Percentiles rank a stretch among this genome's conserved stretches.
These are phyloP conservation scores for Puffinus mauretanicus DNA, from an alignment of 2,113 vertebrate genomes.

Conservation along the genomic window DNA sequence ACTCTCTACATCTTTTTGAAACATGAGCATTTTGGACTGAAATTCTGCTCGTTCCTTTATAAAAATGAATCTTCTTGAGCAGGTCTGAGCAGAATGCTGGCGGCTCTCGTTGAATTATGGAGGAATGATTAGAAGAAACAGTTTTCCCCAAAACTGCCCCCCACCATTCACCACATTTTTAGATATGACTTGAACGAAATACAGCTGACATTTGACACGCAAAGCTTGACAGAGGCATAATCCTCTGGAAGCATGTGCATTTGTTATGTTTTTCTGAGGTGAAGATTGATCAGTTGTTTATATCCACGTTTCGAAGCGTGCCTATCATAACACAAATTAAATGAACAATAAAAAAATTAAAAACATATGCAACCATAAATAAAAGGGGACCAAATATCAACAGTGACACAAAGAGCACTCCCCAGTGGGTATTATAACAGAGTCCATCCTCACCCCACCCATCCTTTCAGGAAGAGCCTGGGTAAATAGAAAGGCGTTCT, in stretches of 20 bases:
- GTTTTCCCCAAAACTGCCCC: neutral
- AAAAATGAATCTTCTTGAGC: neutral
- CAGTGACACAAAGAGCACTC: neutral
- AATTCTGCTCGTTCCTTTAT: neutral
- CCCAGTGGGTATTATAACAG: neutral
- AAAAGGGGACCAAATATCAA: neutral
- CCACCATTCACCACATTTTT: neutral
- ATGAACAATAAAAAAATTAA: neutral
- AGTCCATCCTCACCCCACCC: neutral
- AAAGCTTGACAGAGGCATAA: neutral
- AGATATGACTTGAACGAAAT: neutral
- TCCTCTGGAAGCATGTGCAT: neutral
- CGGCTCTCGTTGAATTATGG: neutral
- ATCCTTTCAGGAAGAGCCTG: conserved; percentile 44
- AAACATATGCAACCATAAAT: neutral
- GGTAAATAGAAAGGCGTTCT: neutral
- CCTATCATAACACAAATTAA: neutral
- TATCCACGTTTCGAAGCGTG: neutral
- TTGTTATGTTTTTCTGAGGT: neutral
- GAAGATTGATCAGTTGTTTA: neutral
- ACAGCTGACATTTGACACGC: neutral
- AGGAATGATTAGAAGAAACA: neutral
- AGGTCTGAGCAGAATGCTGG: conserved; percentile 4
- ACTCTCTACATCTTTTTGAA: conserved; percentile 11
- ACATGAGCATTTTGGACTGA: neutral